Conservation (phyloP, 2,797 vertebrate genomes). For the Malacoraja senta region DNA sequence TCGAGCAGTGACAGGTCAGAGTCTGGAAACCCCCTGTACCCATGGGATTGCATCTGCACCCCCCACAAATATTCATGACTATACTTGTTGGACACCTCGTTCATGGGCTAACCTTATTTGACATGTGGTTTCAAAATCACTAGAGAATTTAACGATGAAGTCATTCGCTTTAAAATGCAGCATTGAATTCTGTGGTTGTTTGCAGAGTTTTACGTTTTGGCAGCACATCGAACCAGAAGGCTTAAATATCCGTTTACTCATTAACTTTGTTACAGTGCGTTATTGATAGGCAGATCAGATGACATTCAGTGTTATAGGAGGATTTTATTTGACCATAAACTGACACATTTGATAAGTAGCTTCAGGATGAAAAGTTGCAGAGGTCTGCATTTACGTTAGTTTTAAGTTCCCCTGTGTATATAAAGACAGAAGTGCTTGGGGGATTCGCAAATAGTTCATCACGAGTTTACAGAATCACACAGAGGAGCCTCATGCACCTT, state of each 20-base stretch:
- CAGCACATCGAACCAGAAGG: not conserved
- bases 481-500: slow-evolving; percentile 24
- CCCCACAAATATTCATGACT: not conserved
- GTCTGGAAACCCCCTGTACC: not conserved
- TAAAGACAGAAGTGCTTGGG: not conserved
- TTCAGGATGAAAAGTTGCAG: not conserved
- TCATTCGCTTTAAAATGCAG: not conserved
- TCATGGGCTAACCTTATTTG: not conserved
- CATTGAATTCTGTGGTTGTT: not conserved
- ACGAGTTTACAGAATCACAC: slow-evolving; percentile 36
- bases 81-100: not conserved
- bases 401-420: not conserved
- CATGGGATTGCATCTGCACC: not conserved
- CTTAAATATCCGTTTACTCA: not conserved
- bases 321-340: slow-evolving; percentile 34
- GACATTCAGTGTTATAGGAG: slow-evolving; percentile 33
- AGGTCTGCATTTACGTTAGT: not conserved
- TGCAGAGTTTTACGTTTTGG: not conserved
- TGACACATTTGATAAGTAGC: slow-evolving; percentile 25
- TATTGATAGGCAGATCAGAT: slow-evolving; percentile 27
- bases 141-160: not conserved
- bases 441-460: not conserved
- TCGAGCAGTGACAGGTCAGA: not conserved
- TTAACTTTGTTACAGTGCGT: slow-evolving; percentile 4
- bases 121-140: not conserved